These are phyloP conservation scores for Isichthys henryi DNA, from an alignment of 2,113 vertebrate genomes.

Conservation along the genomic window DNA sequence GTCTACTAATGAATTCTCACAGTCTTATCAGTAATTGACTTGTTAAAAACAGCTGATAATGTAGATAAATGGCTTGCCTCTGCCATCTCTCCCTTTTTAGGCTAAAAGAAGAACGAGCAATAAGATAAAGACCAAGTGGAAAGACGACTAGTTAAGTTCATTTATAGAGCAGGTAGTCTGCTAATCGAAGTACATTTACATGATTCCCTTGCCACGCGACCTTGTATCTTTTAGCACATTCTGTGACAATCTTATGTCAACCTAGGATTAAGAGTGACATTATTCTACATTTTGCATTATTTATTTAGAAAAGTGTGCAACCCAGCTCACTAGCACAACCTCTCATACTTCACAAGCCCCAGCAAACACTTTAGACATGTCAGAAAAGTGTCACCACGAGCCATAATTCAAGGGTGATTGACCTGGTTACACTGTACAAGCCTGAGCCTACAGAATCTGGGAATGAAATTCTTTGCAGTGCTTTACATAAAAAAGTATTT, in stretches of 20 bases:
- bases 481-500: neutral
- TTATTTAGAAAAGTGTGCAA: neutral
- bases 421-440: neutral
- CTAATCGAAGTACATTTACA: neutral
- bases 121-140: constrained; percentile 2
- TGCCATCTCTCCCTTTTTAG: neutral
- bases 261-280: neutral
- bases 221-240: neutral
- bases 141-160: neutral
- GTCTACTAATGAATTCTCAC: neutral
- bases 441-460: neutral
- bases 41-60: neutral
- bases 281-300: neutral
- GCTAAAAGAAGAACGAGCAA: neutral
- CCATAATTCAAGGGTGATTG: neutral
- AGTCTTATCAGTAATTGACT: neutral
- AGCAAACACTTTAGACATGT: neutral
- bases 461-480: neutral
- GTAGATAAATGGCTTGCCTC: neutral
- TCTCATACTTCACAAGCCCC: neutral
- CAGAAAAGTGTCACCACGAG: neutral
- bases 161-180: neutral
- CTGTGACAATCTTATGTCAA: neutral
- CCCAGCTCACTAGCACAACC: neutral
- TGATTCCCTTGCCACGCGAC: neutral